phyloP scores from a whole-genome alignment of 2,797 vertebrate genomes.

The Sparus aurata region DNA sequence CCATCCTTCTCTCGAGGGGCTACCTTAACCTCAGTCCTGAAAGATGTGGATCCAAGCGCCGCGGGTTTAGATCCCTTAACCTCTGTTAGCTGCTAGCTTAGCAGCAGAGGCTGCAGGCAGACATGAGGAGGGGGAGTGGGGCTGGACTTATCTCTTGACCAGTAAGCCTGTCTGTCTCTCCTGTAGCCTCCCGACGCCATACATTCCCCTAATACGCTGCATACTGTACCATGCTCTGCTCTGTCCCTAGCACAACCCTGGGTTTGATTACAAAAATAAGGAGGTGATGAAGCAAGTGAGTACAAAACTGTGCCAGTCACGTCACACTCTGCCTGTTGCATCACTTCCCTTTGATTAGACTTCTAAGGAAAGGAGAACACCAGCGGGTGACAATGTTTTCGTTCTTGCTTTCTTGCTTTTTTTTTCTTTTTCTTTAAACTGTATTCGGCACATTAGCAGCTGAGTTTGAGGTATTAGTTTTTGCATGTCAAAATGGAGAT shows the following conservation, averaged over 20 bases:
- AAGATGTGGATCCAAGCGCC: constrained; percentile 47
- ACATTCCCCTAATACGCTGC: constrained; percentile 76
- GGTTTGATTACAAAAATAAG: constrained; percentile 83
- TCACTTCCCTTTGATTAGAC: constrained; percentile 80
- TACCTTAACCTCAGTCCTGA: constrained; percentile 61
- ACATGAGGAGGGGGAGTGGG: constrained; percentile 44
- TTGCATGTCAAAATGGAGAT: constrained; percentile 97
- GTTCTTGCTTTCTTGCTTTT: constrained; percentile 36
- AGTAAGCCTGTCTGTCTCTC: constrained; percentile 50
- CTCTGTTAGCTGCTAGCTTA: constrained; percentile 60
- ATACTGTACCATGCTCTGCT: constrained; percentile 64
- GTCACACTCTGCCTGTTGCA: constrained; percentile 66
- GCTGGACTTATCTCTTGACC: constrained; percentile 54
- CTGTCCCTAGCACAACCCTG: constrained; percentile 71
- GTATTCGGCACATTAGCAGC: constrained; percentile 89
- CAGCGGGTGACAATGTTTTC: constrained; percentile 60
- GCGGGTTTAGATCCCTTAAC: constrained; percentile 45
- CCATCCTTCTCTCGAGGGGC: constrained; percentile 51
- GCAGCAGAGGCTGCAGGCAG: constrained; percentile 56
- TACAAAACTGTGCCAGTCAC: constrained; percentile 82
- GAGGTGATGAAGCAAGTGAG: constrained; percentile 85
- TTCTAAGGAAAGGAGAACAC: constrained; percentile 78
- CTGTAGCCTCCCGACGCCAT: constrained; percentile 58
- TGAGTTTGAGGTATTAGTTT: constrained; percentile 98
- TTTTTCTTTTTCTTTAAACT: constrained; percentile 44